phyloP scores from a whole-genome alignment of 2,888 invertebrate genomes.

The Melanchra persicariae region DNA sequence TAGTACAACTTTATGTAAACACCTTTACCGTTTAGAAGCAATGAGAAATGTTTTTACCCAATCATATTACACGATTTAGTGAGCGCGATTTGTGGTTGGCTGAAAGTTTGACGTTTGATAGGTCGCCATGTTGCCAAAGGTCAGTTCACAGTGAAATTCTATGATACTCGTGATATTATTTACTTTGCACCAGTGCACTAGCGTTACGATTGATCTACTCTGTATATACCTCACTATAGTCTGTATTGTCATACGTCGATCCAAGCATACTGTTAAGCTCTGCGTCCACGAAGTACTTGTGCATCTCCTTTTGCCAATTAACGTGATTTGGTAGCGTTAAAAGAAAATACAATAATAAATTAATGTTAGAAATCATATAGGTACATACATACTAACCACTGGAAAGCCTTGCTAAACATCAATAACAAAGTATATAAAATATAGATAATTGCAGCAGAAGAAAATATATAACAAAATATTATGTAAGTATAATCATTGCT shows the following conservation, averaged over 20 bases:
- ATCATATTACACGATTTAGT: slow-evolving; percentile 43
- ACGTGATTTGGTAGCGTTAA: slow-evolving; percentile 89
- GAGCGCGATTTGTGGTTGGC: slow-evolving; percentile 49
- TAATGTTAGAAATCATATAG: slow-evolving; percentile 75
- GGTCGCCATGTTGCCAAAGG: slow-evolving; percentile 42
- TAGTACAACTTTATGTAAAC: slow-evolving; percentile 40
- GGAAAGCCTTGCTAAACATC: slow-evolving; percentile 58
- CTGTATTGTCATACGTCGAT: slow-evolving; percentile 91
- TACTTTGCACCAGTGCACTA: slow-evolving; percentile 58
- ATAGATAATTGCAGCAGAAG: slow-evolving; percentile 47
- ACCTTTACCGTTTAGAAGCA: slow-evolving; percentile 50
- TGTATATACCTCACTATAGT: slow-evolving; percentile 88
- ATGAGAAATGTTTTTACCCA: slow-evolving; percentile 48
- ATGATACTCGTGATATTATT: slow-evolving; percentile 64
- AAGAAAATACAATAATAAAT: slow-evolving; percentile 86
- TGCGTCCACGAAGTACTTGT: slow-evolving; percentile 95
- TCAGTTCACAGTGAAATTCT: slow-evolving; percentile 59
- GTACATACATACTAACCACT: slow-evolving; percentile 50
- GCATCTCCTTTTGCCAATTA: slow-evolving; percentile 93
- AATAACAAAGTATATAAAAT: slow-evolving; percentile 51
- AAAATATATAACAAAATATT: slow-evolving; percentile 44
- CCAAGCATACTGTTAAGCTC: slow-evolving; percentile 95
- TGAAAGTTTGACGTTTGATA: slow-evolving; percentile 22
- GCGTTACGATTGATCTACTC: slow-evolving; percentile 68
- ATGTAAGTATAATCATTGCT: slow-evolving; percentile 21